phyloP scores from a whole-genome alignment of 2,113 vertebrate genomes.

The Pipra filicauda region DNA sequence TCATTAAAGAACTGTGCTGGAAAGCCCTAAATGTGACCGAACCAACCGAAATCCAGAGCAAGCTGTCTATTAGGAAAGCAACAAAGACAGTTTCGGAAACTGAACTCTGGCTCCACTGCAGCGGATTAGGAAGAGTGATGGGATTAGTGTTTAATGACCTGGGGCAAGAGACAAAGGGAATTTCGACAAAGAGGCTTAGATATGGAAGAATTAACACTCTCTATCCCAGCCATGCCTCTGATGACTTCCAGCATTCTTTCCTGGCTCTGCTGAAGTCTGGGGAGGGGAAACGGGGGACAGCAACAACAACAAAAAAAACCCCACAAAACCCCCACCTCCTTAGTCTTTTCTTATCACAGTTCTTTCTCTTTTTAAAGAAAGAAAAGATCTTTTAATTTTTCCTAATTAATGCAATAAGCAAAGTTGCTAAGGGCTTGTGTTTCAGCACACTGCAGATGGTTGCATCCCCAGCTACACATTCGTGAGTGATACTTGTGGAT shows the following conservation, averaged over 20 bases:
- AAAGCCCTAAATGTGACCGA: slow-evolving; percentile 75
- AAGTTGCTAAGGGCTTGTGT: neutral
- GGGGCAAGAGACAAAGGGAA: slow-evolving; percentile 90
- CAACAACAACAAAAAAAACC: neutral
- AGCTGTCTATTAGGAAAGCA: slow-evolving; percentile 83
- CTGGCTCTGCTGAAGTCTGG: slow-evolving; percentile 46
- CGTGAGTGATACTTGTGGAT: neutral
- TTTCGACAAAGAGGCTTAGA: slow-evolving; percentile 88
- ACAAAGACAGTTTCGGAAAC: slow-evolving; percentile 89
- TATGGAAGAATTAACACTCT: slow-evolving; percentile 93
- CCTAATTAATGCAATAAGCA: neutral
- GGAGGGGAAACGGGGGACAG: neutral
- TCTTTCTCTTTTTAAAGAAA: slow-evolving; percentile 16
- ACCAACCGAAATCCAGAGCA: slow-evolving; percentile 78
- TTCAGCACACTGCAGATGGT: neutral
- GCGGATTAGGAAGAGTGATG: slow-evolving; percentile 98
- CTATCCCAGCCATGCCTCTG: slow-evolving; percentile 78
- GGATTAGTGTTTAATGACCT: slow-evolving; percentile 99
- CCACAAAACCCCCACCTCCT: neutral
- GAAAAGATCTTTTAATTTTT: slow-evolving; percentile 69
- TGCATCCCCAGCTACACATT: neutral
- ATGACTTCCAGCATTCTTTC: slow-evolving; percentile 81
- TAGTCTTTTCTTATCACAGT: slow-evolving; percentile 61
- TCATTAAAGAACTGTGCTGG: slow-evolving; percentile 81
- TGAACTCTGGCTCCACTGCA: slow-evolving; percentile 84